Base-by-base conservation (phyloP, 2,113 vertebrate species). In the Fregata magnificens region DNA sequence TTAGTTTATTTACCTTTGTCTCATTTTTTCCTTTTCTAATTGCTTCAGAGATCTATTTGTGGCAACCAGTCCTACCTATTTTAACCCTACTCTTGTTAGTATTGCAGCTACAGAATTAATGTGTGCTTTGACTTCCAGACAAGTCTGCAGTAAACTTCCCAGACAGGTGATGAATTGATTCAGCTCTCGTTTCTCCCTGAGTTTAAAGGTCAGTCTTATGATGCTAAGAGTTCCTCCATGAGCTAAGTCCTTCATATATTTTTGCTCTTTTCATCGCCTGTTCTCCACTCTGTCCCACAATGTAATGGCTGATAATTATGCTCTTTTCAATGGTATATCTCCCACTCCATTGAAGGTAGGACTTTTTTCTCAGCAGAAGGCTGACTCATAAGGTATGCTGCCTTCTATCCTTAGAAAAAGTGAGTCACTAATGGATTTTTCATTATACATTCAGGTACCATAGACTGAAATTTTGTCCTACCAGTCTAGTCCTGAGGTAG, bases 371-470 rank as follows among this genome's bases (percentile, higher is more conserved):
- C 93, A 90, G 85, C 87, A 91, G 78, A 95, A 94, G 31, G 83
- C 94, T 95, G 91, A 96, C 83, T 97, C 95, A 97, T 59, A 90
- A 95, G 50, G 78, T 90, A 88, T 95, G 93, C 89, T 93, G 82
- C 82, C 63, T 97, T 91, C 96, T 95, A 80, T 96, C 91, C 91
- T 97, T 94, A 97, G 96, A 80, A 94, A 62, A 85, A 95, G 81
- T 97, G 95, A 97, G 84, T 97, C 95, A 96, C 84, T 96, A 95
- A 97, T 95, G 97, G 86, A 95, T 94, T 97, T 97, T 97, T 96
- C 90, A 88, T 97, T 96, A 86, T 93, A 62, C 38, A 77, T 96
- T 93, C 89, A 93, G 88, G 94, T 63, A 73, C 53, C 79, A 50
- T 7, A 88, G 84, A n/a, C 84, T 53, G 58, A 97, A 94, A 86